Base-by-base conservation (phyloP, 2,888 invertebrate species). In the Pyrgus malvae region DNA sequence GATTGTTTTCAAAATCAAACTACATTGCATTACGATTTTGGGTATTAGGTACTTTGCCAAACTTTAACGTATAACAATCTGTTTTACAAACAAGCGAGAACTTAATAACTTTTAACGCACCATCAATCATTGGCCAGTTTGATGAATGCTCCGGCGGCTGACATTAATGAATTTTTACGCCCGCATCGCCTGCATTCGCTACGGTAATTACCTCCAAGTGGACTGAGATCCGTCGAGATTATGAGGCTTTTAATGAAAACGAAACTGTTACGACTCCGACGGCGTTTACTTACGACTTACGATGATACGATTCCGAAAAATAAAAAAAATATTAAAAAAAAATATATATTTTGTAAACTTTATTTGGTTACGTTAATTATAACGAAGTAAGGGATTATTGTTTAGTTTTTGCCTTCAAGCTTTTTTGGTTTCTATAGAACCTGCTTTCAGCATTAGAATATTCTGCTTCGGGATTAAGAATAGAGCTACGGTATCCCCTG, bases 111-210 rank as follows among this genome's bases (percentile, higher is more conserved):
- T 70, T 72, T 62, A 68, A 73, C 74, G 71, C 72, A 70, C 71
- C 74, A 80, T 87, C 84, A 80, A 82, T 82, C 79, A 69, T 66
- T 59, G 59, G 55, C 58, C 69, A 74, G 83, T 83, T 82, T 76
- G 84, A 87, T 84, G 78, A 77, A 68, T 68, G 68, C 60, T 64
- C 50, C 65, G 64, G 62, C 67, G 68, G 71, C 69, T 67, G 76
- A 77, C 76, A 70, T 72, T 74, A 78, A 78, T 79, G 71, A 75
- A 69, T 75, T 72, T 76, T 74, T 76, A 76, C 72, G 73, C 72
- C 76, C 78, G 78, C 78, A 82, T 80, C 77, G 75, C 77, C 72
- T 76, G 70, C 72, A 76, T 74, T 74, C 68, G 65, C 67, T 62
- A 68, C 72, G 72, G 70, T 74, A 70, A 66, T 67, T 65, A 66